phyloP scores from a whole-genome alignment of 2,113 vertebrate species.

The Silurus glanis region DNA sequence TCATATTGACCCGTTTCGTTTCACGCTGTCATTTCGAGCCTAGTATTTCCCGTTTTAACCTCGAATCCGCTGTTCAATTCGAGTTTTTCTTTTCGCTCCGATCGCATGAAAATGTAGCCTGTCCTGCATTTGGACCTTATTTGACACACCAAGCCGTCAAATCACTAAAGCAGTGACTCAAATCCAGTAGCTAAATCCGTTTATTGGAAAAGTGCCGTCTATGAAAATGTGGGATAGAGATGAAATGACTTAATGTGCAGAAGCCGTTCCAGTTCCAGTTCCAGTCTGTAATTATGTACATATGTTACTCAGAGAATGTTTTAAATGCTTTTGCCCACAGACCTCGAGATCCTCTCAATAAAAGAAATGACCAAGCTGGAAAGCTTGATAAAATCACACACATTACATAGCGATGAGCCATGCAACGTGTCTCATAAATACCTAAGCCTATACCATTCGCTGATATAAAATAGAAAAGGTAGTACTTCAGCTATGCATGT shows the following conservation, averaged over 20 bases:
- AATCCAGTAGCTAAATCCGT: not conserved
- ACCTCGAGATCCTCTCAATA: not conserved
- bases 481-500: not conserved
- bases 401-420: no score
- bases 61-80: no score
- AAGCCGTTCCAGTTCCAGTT: not conserved
- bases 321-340: not conserved
- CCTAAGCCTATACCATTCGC: not conserved
- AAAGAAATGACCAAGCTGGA: slow-evolving; percentile 2
- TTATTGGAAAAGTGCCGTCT: not conserved
- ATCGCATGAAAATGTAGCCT: no score
- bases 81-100: no score
- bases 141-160: not conserved
- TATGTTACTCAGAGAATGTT: not conserved
- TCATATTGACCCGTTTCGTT: no score
- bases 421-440: not conserved
- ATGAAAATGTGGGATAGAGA: not conserved
- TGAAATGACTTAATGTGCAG: not conserved
- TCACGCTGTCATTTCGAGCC: no score
- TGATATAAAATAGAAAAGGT: not conserved
- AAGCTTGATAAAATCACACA: not conserved
- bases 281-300: not conserved
- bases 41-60: no score
- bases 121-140: no score
- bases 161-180: not conserved